A percentile compares a stretch with the other conserved stretches of the same genome.
phyloP scores from a whole-genome alignment of 2,797 vertebrate species.

The Antennarius maculatus region DNA sequence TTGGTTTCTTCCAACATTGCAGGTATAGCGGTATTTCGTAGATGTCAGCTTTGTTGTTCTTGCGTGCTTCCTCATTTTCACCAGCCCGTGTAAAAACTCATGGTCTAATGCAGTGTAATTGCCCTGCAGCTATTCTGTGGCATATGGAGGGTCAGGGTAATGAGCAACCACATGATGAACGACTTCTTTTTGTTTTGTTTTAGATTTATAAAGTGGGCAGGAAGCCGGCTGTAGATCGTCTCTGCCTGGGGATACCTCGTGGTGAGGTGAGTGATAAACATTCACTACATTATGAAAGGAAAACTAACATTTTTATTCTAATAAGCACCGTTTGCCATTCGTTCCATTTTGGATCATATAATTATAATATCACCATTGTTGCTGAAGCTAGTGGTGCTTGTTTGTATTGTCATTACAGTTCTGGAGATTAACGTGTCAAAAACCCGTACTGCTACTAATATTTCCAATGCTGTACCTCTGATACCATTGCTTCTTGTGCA shows the following conservation, averaged over 20 bases:
- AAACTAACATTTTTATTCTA: slow-evolving; percentile 2
- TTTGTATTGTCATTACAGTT: not conserved
- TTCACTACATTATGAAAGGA: not conserved
- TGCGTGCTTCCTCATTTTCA: too few relatives aligned
- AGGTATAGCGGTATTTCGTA: too few relatives aligned
- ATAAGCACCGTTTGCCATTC: not conserved
- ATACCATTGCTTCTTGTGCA: not conserved
- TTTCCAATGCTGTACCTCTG: not conserved
- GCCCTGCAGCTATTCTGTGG: too few relatives aligned
- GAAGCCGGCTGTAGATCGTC: slow-evolving; percentile 86
- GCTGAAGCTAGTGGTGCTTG: not conserved
- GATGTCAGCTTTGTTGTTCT: too few relatives aligned
- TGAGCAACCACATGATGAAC: not conserved
- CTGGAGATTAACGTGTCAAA: too few relatives aligned
- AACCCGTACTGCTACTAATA: not conserved
- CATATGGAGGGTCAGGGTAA: too few relatives aligned
- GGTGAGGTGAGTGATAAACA: slow-evolving; percentile 83
- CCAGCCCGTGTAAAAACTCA: too few relatives aligned
- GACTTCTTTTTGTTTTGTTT: slow-evolving; percentile 7
- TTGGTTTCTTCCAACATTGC: too few relatives aligned
- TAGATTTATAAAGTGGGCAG: slow-evolving; percentile 87
- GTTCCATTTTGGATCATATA: not conserved
- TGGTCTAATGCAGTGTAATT: too few relatives aligned
- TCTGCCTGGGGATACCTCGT: slow-evolving; percentile 89
- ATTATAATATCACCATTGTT: not conserved